Base-by-base conservation (phyloP, 2,888 invertebrate species). In the Macrophya alboannulata region DNA sequence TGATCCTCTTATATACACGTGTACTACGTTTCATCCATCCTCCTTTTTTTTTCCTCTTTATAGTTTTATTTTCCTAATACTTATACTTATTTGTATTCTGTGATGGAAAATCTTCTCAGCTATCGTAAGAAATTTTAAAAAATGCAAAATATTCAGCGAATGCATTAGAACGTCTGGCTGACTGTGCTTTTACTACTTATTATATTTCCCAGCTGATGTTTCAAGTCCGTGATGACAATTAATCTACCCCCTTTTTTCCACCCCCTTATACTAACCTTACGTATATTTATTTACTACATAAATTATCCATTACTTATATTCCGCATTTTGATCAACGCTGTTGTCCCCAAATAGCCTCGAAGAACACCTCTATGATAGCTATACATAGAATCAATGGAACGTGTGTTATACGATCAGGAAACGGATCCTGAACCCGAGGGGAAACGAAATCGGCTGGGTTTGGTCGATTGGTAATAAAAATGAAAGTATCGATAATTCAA, bases 401-500 rank as follows among this genome's bases (percentile, higher is more conserved):
- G 68, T 25, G 31, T 68, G 37, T 68, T 68, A 2, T 55, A 68
- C 68, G 68, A 68, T 21, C 68, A 55, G 55, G n/a, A 37, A 31
- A 12, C 31, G 68, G 31, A 17, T 55, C 8, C 15, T 10, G 68
- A 68, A 10, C 37, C 68, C 25, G 17, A 31, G 68, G 68, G 68
- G 25, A 68, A 31, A 68, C 37, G 68, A 25, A 68, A 68, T 21
- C 68, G 68, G 55, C n/a, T 55, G 31, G 31, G 31, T 15, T 68
- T 55, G 55, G 55, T 37, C 25, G 68, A 68, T 68, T 68, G 68
- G 68, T 68, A 31, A 68, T 68, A 55, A 68, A 55, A 68, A 68
- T 68, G 25, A 15, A 37, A 37, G 68, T 31, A 68, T 68, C 9
- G 68, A 68, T 68, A 68, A 68, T 68, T 25, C 15, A 10, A 68